Conservation (phyloP, 2,797 vertebrate genomes). For the Dromococcyx pavoninus region DNA sequence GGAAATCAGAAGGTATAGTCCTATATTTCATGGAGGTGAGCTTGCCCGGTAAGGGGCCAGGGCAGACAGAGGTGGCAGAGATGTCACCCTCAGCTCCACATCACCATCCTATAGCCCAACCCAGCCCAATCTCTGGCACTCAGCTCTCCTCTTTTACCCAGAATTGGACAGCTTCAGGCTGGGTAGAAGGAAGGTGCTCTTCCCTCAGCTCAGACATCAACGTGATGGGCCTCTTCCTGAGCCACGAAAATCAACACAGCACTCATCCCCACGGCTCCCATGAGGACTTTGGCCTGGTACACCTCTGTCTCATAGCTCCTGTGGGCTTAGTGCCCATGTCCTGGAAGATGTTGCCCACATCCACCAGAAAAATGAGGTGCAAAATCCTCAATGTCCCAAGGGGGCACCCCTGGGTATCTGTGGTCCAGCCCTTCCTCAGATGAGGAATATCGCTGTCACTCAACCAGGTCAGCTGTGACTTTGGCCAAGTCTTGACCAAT, state of each 20-base stretch:
- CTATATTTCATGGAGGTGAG: not conserved
- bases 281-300: not conserved
- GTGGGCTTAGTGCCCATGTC: not conserved
- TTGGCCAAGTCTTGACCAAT: not conserved
- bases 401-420: not conserved
- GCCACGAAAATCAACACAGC: not conserved
- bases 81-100: accelerated
- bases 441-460: not conserved
- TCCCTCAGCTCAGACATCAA: not conserved
- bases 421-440: not conserved
- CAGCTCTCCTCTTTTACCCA: not conserved
- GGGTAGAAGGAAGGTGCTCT: not conserved
- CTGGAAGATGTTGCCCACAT: accelerated
- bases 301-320: not conserved
- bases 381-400: not conserved
- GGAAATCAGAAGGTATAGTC: not conserved
- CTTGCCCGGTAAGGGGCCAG: accelerated
- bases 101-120: not conserved
- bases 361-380: not conserved
- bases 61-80: not conserved
- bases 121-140: not conserved
- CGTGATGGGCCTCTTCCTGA: accelerated
- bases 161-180: not conserved
- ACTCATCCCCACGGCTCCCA: accelerated
- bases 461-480: not conserved